Evolutionary conservation across 1,140 invertebrate species (phyloP).

Genomic region (Dufourea novaeangliae): DNA sequence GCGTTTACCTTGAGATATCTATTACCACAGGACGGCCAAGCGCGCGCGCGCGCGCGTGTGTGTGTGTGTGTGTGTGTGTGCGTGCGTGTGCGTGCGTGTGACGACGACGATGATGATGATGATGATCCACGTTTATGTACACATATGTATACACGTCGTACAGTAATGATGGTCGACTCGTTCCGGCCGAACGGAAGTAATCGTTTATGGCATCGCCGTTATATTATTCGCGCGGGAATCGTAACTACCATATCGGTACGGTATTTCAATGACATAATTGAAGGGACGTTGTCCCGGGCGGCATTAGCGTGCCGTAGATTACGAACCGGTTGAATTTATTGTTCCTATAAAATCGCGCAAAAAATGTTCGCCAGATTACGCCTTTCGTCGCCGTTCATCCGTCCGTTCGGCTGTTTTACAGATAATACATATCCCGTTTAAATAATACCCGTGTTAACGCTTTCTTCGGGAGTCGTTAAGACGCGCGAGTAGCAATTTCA

Average conservation of each 20-base stretch:
- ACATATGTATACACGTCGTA: neutral
- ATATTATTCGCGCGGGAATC: conserved; percentile 36
- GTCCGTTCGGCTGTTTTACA: neutral
- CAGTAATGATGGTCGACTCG: conserved; percentile 13
- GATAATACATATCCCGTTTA: conserved; percentile 42
- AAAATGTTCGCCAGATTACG: neutral
- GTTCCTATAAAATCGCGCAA: neutral
- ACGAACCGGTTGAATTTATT: neutral
- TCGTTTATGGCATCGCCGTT: conserved; percentile 34
- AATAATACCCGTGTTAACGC: conserved; percentile 41
- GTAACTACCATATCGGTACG: conserved; percentile 10
- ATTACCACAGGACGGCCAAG: too few relatives aligned
- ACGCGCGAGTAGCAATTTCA: conserved; percentile 30
- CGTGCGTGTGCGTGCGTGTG: too few relatives aligned
- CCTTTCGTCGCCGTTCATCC: neutral
- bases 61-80: too few relatives aligned
- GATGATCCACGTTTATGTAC: too few relatives aligned
- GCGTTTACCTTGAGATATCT: conserved; percentile 45
- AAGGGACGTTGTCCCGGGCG: neutral
- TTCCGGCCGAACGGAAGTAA: conserved; percentile 23
- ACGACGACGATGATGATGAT: too few relatives aligned
- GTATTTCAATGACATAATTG: conserved; percentile 23
- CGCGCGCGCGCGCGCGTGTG: too few relatives aligned
- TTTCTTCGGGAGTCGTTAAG: conserved; percentile 36
- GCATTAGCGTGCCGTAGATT: neutral